Percentiles rank a stretch among this genome's conserved stretches.
Conservation (phyloP, 2,797 vertebrate species). For the Gymnothorax javanicus region DNA sequence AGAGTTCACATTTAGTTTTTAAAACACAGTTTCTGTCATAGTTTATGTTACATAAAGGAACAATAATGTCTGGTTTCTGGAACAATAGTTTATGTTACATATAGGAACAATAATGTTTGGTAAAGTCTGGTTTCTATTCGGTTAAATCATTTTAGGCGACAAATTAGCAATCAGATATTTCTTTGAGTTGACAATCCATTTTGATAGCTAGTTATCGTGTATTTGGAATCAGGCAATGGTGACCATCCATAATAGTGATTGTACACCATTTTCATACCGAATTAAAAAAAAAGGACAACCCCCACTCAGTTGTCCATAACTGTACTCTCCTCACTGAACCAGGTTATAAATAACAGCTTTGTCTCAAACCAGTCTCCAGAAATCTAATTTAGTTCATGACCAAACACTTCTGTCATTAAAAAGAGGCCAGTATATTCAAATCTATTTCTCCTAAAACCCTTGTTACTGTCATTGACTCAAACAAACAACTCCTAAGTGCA, state of each 20-base stretch:
- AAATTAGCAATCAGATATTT: neutral
- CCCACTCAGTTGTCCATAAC: neutral
- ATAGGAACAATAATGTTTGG: too few species aligned
- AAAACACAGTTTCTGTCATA: too few species aligned
- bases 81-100: too few species aligned
- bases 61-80: too few species aligned
- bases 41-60: too few species aligned
- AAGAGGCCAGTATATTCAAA: neutral
- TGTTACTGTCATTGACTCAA: neutral
- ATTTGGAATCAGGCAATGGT: neutral
- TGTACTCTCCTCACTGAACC: neutral
- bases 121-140: neutral
- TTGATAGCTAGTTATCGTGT: too few species aligned
- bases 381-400: neutral
- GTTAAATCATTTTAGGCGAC: neutral
- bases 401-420: neutral
- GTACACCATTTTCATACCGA: too few species aligned
- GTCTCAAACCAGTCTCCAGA: neutral
- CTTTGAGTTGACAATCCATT: neutral
- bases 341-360: neutral
- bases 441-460: neutral
- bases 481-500: neutral
- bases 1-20: too few species aligned
- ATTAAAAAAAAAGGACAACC: neutral
- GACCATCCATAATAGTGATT: too few species aligned